These are phyloP conservation scores for Diadegma fenestrale DNA, from an alignment of 2,888 invertebrate genomes.

Conservation along the genomic window DNA sequence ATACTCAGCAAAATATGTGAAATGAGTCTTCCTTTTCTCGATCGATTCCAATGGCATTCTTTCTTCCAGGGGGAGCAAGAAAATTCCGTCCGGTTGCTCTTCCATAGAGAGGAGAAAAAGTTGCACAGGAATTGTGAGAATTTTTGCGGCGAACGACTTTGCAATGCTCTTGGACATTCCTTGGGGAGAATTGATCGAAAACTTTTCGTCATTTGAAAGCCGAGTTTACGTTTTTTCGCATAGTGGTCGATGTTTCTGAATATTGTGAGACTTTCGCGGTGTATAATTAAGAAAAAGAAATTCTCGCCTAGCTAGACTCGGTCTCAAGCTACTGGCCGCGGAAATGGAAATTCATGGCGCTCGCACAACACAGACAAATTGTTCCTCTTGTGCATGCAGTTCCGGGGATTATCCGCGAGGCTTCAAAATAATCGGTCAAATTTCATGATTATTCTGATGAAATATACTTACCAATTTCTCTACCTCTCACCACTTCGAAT, in stretches of 20 bases:
- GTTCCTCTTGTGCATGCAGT: not conserved
- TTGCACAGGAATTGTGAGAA: not conserved
- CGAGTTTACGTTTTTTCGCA: not conserved
- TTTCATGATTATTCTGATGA: constrained; percentile 37
- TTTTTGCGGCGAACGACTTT: not conserved
- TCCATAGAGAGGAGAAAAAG: not conserved
- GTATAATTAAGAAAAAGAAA: too few species aligned
- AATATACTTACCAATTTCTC: constrained; percentile 40
- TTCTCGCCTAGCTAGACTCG: too few species aligned
- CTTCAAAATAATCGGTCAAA: constrained; percentile 11
- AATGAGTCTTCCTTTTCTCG: constrained; percentile 20
- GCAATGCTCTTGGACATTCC: not conserved
- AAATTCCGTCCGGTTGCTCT: not conserved
- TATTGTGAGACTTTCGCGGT: too few species aligned
- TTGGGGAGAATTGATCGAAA: not conserved
- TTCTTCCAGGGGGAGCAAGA: not conserved
- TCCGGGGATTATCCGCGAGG: not conserved
- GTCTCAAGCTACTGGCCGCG: not conserved
- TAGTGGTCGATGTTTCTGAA: too few species aligned
- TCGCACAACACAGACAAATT: not conserved
- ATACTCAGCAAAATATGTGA: constrained; percentile 39
- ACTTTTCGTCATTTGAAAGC: not conserved
- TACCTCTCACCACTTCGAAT: not conserved
- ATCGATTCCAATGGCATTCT: constrained; percentile 29
- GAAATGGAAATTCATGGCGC: not conserved